Base-by-base conservation (phyloP, 2,888 invertebrate genomes). In the Chorisops tibialis region DNA sequence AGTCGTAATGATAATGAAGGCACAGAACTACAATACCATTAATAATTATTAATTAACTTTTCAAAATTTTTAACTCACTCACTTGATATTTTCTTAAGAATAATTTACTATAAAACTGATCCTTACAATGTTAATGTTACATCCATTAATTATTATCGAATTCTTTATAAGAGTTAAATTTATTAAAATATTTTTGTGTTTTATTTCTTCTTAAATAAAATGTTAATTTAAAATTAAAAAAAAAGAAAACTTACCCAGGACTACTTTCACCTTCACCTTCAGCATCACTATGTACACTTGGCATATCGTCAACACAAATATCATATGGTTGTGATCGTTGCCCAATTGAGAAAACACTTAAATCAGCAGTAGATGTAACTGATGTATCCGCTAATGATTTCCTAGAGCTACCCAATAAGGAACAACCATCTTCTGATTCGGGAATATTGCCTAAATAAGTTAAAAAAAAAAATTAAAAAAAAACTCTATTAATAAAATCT, bases 301-400 rank as follows among this genome's bases (percentile, higher is more conserved):
- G 64, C 30, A 62, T 61, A 65, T 69, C 67, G 49, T 68, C 67
- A 5, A 63, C 52, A 54, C 66, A 66, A 16, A 67, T 67, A 52
- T 68, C 69, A 59, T 62, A 65, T 41, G 67, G 68, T 52, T 68
- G 68, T n/a, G 68, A 68, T 50, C 67, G 50, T 64, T 68, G 68
- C n/a, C 68, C 88, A 70, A 86, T 85, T 18, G 88, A 88, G 79
- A 91, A 88, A 67, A 90, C 88, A 69, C 89, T 89, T 63, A 91
- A 81, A 75, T 91, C 90, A 0, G 91, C 90, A 0, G 91, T 91
- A 54, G 90, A 91, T 30, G 91, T 91, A 58, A 91, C 88, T 70
- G 89, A 89, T 19, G 91, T 91, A 74, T 90, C 91, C 16, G 91
- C 90, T 64, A 91, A 80, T 54, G 91, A 91, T 59, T 89, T 85